These are phyloP conservation scores for Enteromius mattozi DNA, from an alignment of 2,797 vertebrate species.

Conservation along the genomic window DNA sequence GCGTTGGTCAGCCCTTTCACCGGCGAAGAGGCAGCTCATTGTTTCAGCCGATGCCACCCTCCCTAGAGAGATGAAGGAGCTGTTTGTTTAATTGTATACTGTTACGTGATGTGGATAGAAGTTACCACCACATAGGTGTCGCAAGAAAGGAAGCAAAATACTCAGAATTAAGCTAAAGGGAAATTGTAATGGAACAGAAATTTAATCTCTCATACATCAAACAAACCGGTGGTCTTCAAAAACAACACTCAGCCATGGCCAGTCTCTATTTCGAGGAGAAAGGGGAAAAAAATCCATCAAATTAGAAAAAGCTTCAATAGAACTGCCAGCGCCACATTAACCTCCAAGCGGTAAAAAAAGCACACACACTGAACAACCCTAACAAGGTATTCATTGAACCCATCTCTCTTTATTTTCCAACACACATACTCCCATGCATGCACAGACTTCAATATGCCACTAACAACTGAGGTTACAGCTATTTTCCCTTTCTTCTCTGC, in stretches of 20 bases:
- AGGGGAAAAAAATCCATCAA: conserved; percentile 71
- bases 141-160: conserved; percentile 46
- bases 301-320: conserved; percentile 75
- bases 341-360: conserved; percentile 79
- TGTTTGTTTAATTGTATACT: conserved; percentile 75
- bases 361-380: conserved; percentile 80
- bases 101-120: conserved; percentile 65
- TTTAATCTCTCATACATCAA: conserved; percentile 16
- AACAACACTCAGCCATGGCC: conserved; percentile 5
- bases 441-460: conserved; percentile 67
- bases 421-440: conserved; percentile 62
- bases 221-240: conserved; percentile 28
- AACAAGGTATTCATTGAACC: conserved; percentile 78
- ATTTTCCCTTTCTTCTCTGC: conserved; percentile 67
- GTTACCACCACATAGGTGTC: conserved; percentile 64
- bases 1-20: conserved; percentile 64
- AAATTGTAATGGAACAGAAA: conserved; percentile 19
- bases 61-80: conserved; percentile 68
- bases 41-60: conserved; percentile 68
- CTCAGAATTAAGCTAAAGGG: neutral
- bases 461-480: conserved; percentile 66
- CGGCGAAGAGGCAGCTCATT: conserved; percentile 70
- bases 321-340: conserved; percentile 77
- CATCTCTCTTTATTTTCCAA: conserved; percentile 73
- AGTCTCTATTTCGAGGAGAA: conserved; percentile 62